Evolutionary conservation across 2,113 vertebrate genomes (phyloP), one percentile per base, ranked within the genome.

Genomic region (Thymallus thymallus): DNA sequence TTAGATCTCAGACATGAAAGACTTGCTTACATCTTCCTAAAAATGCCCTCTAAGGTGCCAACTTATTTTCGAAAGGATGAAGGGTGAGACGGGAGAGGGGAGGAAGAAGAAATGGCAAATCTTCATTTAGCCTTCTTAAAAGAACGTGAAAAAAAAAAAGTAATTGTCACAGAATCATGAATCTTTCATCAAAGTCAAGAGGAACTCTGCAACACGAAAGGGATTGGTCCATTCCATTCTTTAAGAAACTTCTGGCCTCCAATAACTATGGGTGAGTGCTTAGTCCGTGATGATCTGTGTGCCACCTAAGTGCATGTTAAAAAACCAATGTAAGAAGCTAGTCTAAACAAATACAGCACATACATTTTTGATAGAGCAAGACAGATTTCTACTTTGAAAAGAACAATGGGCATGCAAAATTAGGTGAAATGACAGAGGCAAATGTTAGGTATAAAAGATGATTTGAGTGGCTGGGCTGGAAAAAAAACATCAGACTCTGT

Each of bases 1-100:
- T 92, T 81, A 91, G 89, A 91, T 92, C 89, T 91, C 74, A 86
- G 78, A 92, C 78, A 46, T 80, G 61, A 86, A 87, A 93, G 88
- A 84, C 83, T 84, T 78, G 46, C 65, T 67, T 83, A 80, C 77
- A 86, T 87, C 80, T 87, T 84, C 77, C 55, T 79, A 61, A 88
- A 86, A 86, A 87, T 85, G 84, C 79, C 88, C 81, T 90, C 87
- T 73, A 80, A 88, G 80, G 82, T 86, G 80, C 81, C 78, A 89
- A 80, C 74, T 81, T 88, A 68, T 58, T 78, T 82, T 89, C 72
- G 71, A 60, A 68, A 61, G 48, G 76, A 69, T 60, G 71, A 77
- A 66, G 86, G 35, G 9, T 41, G 35, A 29, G 69, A 48, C 16
- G 32, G 51, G 20, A 82, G 73, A 80, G 73, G 73, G 63, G 76